Base-by-base conservation (phyloP, 1,140 invertebrate genomes). In the Hydropsyche tenuis region DNA sequence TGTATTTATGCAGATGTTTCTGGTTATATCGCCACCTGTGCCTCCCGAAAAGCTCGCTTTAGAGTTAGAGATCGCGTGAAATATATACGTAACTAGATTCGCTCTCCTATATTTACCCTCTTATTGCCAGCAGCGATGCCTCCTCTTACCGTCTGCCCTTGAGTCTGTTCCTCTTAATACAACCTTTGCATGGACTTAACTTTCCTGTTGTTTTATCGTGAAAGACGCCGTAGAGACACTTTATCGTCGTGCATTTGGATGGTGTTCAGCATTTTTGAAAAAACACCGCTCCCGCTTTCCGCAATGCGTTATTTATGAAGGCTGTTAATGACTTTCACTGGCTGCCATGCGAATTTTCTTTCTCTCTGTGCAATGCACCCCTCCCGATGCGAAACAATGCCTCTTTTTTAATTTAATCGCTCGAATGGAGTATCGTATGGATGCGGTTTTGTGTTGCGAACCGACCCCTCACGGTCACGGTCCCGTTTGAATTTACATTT, bases 301-400 rank as follows among this genome's bases (percentile, higher is more conserved):
- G 69, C 46, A 73, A 73, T 60, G 62, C 46, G 68, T 76, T 76
- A 73, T 76, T 76, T 70, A 76, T 69, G 60, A 75, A 37, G 68
- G 56, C 30, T 11, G 25, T 75, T 72, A 72, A 72, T 75, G 65
- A 48, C 43, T 72, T 69, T 75, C 27, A 14, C 30, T 30, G 4
- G 4, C 16, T 16, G n/a, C 22, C 18, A 20, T 60, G 20, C 56
- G 56, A 25, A 60, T 27, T 60, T 25, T 60, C 56, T 25, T 4
- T 23, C 20, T 1, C 20, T 20, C n/a, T n/a, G n/a, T n/a, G n/a
- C n/a, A n/a, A n/a, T n/a, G n/a, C n/a, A n/a, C n/a, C n/a, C n/a
- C 3, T 37, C 30, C 30, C 30, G 30, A 4, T 9, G 30, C 30
- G 30, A 37, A 60, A 60, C 56, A 60, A 60, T 60, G 22, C 1